Evolutionary conservation across 2,888 invertebrate genomes (phyloP), one percentile per base, ranked within the genome.

Genomic region (Invenusta paracnida): DNA sequence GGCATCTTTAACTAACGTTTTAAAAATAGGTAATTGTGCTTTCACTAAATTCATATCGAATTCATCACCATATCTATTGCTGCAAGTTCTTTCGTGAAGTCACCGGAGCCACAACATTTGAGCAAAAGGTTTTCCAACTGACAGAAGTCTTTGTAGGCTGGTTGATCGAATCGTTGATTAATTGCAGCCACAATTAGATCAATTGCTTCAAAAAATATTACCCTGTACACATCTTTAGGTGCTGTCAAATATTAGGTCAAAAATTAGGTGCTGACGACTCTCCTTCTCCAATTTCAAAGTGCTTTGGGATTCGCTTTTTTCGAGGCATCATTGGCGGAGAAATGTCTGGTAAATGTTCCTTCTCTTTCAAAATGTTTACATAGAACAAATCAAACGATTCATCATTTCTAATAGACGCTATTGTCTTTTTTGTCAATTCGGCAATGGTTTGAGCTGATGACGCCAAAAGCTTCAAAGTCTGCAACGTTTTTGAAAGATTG

Each of bases 251-350:
- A 73, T 13, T 73, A 73, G 82, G 31, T n/a, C n/a, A n/a, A n/a
- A n/a, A n/a, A n/a, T n/a, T n/a, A n/a, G n/a, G n/a, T n/a, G 23
- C 11, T 66, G 66, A 82, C 29, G 82, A 28, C 23, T 29, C 31
- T 82, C 82, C 82, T 30, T 30, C 31, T 29, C 82, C 82, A 28
- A 82, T 82, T 82, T 82, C 30, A 82, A 30, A 82, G 29, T 28
- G n/a, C 29, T 29, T 30, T 30, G 82, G 29, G 5, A 82, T 23
- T 30, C 31, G 29, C 28, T 82, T 82, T 30, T 30, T 29, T 30
- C 82, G 82, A 30, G 25, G 29, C n/a, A 82, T 29, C 31, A 30
- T 23, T 82, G 82, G 82, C 23, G 73, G 73, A 73, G 73, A 73
- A 73, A 73, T 73, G 73, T 73, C 73, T 73, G 73, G 17, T 73